phyloP scores from a whole-genome alignment of 2,888 invertebrate species.

The Branchipolynoe longqiensis region DNA sequence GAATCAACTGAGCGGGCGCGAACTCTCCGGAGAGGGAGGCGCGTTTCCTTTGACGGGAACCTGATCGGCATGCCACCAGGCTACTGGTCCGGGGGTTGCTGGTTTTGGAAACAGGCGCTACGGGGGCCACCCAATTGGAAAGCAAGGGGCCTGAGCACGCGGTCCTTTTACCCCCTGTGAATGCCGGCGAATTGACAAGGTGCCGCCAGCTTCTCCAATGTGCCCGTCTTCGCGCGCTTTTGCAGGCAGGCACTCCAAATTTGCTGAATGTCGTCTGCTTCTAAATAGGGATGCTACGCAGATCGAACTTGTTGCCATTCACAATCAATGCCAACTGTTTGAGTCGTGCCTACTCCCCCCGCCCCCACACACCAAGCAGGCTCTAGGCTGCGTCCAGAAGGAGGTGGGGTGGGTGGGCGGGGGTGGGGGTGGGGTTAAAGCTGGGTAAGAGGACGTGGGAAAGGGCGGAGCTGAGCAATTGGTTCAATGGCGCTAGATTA shows the following conservation, averaged over 20 bases:
- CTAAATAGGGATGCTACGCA: neutral
- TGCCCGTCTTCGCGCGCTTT: no score
- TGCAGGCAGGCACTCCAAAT: no score
- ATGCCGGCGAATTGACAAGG: slow-evolving; percentile 49
- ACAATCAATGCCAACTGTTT: slow-evolving; percentile 44
- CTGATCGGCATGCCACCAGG: slow-evolving; percentile 53
- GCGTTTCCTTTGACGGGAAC: slow-evolving; percentile 13
- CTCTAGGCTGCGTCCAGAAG: neutral
- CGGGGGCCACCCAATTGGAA: neutral
- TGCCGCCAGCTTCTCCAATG: no score
- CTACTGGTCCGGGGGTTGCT: slow-evolving; percentile 8
- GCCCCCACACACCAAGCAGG: no score
- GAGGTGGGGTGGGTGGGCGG: neutral
- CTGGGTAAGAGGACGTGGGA: neutral
- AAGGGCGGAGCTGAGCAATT: slow-evolving; percentile 1
- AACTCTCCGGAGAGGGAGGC: slow-evolving; percentile 22
- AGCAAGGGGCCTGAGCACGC: no score
- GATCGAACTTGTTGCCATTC: slow-evolving; percentile 9
- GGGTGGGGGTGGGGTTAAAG: neutral
- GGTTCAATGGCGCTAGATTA: slow-evolving; percentile 48
- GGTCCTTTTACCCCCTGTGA: neutral
- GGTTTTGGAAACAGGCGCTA: slow-evolving; percentile 23
- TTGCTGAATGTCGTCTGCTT: slow-evolving; percentile 15
- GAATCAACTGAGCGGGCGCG: slow-evolving; percentile 39
- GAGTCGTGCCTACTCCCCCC: neutral